Base-by-base conservation (phyloP, 2,113 vertebrate species). In the Cettia cetti region DNA sequence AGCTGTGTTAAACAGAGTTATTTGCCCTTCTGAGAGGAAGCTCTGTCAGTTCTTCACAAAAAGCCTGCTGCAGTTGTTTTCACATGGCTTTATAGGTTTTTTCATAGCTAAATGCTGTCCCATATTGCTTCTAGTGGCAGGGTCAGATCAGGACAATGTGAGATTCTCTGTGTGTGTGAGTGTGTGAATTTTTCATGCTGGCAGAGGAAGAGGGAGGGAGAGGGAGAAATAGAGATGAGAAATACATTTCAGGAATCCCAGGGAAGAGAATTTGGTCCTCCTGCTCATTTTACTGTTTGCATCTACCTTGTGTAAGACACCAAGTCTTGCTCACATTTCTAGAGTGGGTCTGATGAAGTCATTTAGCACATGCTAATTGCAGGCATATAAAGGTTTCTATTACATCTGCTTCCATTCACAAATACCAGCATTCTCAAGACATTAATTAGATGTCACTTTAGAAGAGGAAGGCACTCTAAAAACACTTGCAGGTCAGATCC, bases 141-240 rank as follows among this genome's bases (percentile, higher is more conserved):
- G 86, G 91, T 96, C 92, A 92, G 37, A 92, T 82, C 40, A 91
- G 94, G 92, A 84, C 83, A 74, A 50, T 6, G 30, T 79, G 70
- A 85, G 53, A 90, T 35, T 52, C 54, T 86, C 42, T 90, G 27
- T 28, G 37, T 57, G 35, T 50, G 69, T 20, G 17, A 33, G 24
- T n/a, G 49, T 61, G 82, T 94, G 83, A 80, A 87, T 95, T 95
- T 96, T 94, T 96, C 81, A 69, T 94, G 74, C 86, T 93, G 77
- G 39, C 74, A 92, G 77, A 87, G 39, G 74, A 91, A 82, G 22
- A 71, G 28, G 61, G 39, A 97, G 40, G 53, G 56, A 70, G 33
- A 82, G 18, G 12, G n/a, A 64, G 65, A 90, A 89, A 50, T 6
- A 82, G 60, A 22, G 88, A 86, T 70, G 45, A 92, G 76, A 86